Conservation (phyloP, 2,113 vertebrate species). For the Brachyhypopomus gauderio region DNA sequence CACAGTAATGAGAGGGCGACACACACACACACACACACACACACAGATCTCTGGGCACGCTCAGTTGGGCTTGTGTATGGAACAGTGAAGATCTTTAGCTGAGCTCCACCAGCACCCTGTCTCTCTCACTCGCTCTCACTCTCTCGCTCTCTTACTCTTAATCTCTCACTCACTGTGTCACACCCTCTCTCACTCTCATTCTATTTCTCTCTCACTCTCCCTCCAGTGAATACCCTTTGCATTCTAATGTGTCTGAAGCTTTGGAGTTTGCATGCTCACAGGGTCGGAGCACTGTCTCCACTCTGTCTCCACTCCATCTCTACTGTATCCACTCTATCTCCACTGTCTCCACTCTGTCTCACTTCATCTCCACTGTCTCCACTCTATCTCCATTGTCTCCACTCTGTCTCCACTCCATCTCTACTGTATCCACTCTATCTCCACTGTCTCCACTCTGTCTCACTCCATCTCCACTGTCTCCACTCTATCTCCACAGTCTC, state of each 20-base stretch:
- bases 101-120: background rate
- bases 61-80: slow-evolving; percentile 76
- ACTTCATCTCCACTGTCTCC: too few relatives aligned
- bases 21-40: slow-evolving; percentile 63
- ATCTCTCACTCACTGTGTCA: slow-evolving; percentile 42
- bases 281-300: slow-evolving; percentile 56
- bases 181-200: slow-evolving; percentile 54
- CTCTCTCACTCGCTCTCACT: background rate
- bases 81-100: slow-evolving; percentile 78
- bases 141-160: slow-evolving; percentile 54
- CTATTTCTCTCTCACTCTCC: slow-evolving; percentile 62
- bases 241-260: slow-evolving; percentile 72
- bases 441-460: too few relatives aligned
- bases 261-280: slow-evolving; percentile 65
- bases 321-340: too few relatives aligned
- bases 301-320: slow-evolving; percentile 49
- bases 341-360: too few relatives aligned
- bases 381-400: too few relatives aligned
- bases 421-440: too few relatives aligned
- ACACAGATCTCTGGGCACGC: slow-evolving; percentile 74
- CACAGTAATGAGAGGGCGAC: slow-evolving; percentile 56
- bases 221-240: slow-evolving; percentile 67
- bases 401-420: too few relatives aligned
- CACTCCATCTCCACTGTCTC: too few relatives aligned
- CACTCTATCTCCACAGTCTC: too few relatives aligned